Percentiles rank a stretch among this genome's conserved stretches.
These are phyloP conservation scores for Cavia porcellus DNA, from an alignment of 2,113 vertebrate genomes.

Conservation along the genomic window DNA sequence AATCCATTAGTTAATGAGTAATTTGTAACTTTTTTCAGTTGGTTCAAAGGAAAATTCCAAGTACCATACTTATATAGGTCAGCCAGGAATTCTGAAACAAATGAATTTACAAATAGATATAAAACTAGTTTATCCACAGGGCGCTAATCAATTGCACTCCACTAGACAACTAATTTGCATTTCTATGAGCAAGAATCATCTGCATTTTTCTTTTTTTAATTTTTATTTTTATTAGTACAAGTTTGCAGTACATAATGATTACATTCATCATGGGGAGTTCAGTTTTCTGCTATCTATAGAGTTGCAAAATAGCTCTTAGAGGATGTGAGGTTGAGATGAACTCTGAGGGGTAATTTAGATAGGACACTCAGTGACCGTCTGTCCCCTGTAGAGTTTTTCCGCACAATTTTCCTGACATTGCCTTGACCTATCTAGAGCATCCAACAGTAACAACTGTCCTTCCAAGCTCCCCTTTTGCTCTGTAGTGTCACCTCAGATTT, in stretches of 20 bases:
- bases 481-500: neutral
- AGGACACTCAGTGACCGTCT: neutral
- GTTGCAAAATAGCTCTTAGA: neutral
- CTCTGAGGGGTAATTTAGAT: neutral
- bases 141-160: neutral
- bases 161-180: conserved; percentile 6
- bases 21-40: neutral
- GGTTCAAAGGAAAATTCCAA: conserved; percentile 48
- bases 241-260: neutral
- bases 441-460: neutral
- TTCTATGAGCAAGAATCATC: conserved; percentile 3
- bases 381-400: neutral
- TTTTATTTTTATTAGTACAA: neutral
- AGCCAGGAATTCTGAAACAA: conserved; percentile 41
- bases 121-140: neutral
- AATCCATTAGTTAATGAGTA: neutral
- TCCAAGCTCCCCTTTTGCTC: neutral
- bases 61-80: neutral
- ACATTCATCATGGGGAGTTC: neutral
- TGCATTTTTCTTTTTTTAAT: neutral
- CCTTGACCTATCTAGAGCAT: neutral
- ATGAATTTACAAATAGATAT: conserved; percentile 41
- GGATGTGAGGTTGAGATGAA: neutral
- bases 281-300: neutral
- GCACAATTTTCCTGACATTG: neutral